Evolutionary conservation across 2,888 invertebrate species (phyloP).

Genomic region (Branchellion lobata): DNA sequence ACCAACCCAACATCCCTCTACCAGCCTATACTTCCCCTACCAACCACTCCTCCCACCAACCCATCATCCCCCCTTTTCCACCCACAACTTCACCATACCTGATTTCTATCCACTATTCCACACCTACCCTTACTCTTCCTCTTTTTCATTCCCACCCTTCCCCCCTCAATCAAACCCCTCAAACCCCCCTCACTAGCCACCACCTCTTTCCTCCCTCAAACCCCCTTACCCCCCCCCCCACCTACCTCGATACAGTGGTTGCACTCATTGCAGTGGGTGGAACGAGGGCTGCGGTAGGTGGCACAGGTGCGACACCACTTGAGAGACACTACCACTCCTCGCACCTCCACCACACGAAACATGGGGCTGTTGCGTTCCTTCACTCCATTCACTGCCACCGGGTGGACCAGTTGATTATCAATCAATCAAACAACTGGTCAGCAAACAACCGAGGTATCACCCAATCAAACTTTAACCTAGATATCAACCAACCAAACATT

Average conservation of each 20-base stretch:
- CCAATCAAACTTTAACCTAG: no score
- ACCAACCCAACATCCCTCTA: no score
- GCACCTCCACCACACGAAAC: conserved; percentile 95
- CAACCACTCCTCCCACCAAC: no score
- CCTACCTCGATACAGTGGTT: conserved; percentile 79
- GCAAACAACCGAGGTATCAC: no score
- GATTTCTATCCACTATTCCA: not conserved
- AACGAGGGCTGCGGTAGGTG: conserved; percentile 97
- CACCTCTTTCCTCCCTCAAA: not conserved
- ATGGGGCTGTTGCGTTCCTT: conserved; percentile 68
- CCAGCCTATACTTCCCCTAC: no score
- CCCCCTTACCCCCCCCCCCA: not conserved
- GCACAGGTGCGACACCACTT: conserved; percentile 99
- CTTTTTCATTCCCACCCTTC: not conserved
- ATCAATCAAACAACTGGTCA: no score
- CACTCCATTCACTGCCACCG: conserved; percentile 4
- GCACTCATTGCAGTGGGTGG: conserved; percentile 98
- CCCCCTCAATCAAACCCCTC: not conserved
- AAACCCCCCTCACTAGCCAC: not conserved
- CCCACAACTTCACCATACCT: no score
- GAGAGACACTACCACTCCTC: conserved; percentile 97
- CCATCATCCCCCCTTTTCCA: no score
- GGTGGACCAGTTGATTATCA: no score
- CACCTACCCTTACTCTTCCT: not conserved
- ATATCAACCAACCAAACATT: no score